Evolutionary conservation across 2,888 invertebrate genomes (phyloP).

Genomic region (Argynnis bischoffii): DNA sequence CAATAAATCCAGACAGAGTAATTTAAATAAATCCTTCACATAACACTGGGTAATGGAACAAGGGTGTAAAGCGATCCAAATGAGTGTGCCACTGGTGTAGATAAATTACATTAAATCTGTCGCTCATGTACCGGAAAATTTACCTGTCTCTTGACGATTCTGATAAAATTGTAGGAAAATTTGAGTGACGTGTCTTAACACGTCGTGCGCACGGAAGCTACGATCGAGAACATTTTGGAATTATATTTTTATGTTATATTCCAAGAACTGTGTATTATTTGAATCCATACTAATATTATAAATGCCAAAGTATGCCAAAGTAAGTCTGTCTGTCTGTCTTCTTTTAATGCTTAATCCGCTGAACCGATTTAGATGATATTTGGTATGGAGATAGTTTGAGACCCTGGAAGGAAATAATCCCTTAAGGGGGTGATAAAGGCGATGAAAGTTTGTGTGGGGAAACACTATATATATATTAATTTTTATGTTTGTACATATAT

Average conservation of each 20-base stretch:
- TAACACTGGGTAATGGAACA: slow-evolving; percentile 32
- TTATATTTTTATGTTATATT: not conserved
- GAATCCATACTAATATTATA: too few species aligned
- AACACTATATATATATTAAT: too few species aligned
- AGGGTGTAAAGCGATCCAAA: slow-evolving; percentile 66
- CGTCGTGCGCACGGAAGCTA: slow-evolving; percentile 1
- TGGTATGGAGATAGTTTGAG: too few species aligned
- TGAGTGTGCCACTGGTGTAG: slow-evolving; percentile 67
- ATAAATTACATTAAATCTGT: slow-evolving; percentile 73
- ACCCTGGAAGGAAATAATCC: too few species aligned
- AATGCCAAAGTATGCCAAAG: too few species aligned
- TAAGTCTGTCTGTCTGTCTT: too few species aligned
- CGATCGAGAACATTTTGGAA: not conserved
- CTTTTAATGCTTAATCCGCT: too few species aligned
- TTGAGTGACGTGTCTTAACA: slow-evolving; percentile 28
- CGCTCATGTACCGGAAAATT: slow-evolving; percentile 67
- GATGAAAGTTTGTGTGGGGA: too few species aligned
- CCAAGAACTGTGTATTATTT: not conserved
- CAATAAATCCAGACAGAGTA: slow-evolving; percentile 15
- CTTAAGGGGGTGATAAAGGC: too few species aligned
- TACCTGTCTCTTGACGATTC: slow-evolving; percentile 42
- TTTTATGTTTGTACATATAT: too few species aligned
- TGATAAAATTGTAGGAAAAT: slow-evolving; percentile 37
- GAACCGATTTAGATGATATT: too few species aligned
- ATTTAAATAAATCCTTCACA: slow-evolving; percentile 27